Conservation (phyloP, 2,797 vertebrate genomes). For the Rhinoraja longicauda region DNA sequence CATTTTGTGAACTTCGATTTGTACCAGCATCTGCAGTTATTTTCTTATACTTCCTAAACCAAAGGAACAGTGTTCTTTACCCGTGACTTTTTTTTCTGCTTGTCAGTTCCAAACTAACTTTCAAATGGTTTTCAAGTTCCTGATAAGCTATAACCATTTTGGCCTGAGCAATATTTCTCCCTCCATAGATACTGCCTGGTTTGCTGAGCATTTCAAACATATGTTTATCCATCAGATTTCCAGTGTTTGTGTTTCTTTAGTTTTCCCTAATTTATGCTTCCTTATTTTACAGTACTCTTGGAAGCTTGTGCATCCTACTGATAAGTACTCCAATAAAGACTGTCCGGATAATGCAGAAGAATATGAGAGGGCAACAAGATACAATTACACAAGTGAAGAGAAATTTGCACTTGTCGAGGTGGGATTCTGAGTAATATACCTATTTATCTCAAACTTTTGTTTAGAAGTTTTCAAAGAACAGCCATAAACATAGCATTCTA, state of each 20-base stretch:
- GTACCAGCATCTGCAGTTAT: too few species aligned
- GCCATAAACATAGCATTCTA: background rate
- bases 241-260: background rate
- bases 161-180: background rate
- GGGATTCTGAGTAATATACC: background rate
- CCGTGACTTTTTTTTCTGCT: too few species aligned
- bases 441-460: background rate
- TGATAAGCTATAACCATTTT: too few species aligned
- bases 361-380: constrained; percentile 91
- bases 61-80: too few species aligned
- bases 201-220: constrained; percentile 12
- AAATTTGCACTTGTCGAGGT: constrained; percentile 98
- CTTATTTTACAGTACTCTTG: constrained; percentile 76
- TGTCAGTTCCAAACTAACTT: too few species aligned
- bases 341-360: constrained; percentile 95
- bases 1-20: too few species aligned
- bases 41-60: too few species aligned
- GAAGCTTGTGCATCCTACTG: constrained; percentile 95
- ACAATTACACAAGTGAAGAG: constrained; percentile 97
- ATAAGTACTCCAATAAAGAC: constrained; percentile 98
- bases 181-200: background rate
- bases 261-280: background rate
- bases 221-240: background rate
- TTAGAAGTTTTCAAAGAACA: background rate
- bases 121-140: too few species aligned